Conservation (phyloP, 2,113 vertebrate species). For the Calypte anna region DNA sequence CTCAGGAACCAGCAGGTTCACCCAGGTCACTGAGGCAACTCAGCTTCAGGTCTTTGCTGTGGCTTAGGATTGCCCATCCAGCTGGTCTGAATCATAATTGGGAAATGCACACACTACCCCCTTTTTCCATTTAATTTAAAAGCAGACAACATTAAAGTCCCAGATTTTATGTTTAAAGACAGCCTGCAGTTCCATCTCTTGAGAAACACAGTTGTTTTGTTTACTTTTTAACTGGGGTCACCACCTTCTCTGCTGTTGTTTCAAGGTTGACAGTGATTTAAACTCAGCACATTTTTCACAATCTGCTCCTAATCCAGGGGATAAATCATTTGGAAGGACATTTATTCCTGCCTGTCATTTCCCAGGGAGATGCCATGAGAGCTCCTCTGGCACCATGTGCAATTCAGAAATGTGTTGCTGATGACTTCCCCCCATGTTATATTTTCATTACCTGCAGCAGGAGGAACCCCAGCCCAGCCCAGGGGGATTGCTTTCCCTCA, state of each 20-base stretch:
- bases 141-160: neutral
- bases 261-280: slow-evolving; percentile 69
- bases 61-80: neutral
- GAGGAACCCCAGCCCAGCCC: neutral
- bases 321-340: slow-evolving; percentile 65
- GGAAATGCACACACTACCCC: neutral
- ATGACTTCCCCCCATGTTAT: neutral
- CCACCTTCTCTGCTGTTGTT: slow-evolving; percentile 8
- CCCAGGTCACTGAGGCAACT: accelerated
- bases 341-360: slow-evolving; percentile 59
- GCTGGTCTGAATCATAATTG: neutral
- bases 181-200: neutral
- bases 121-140: neutral
- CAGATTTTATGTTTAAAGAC: neutral
- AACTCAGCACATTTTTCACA: slow-evolving; percentile 40
- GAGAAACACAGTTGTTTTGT: neutral
- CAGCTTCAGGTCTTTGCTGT: no score
- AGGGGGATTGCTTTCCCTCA: slow-evolving; percentile 6
- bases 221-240: slow-evolving; percentile 5
- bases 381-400: neutral
- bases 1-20: neutral
- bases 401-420: neutral
- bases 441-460: slow-evolving; percentile 9
- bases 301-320: slow-evolving; percentile 6
- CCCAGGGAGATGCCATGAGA: slow-evolving; percentile 46